Percentiles rank a stretch among this genome's conserved stretches.
Evolutionary conservation across 2,113 vertebrate species (phyloP).

Genomic region (Piprites chloris): DNA sequence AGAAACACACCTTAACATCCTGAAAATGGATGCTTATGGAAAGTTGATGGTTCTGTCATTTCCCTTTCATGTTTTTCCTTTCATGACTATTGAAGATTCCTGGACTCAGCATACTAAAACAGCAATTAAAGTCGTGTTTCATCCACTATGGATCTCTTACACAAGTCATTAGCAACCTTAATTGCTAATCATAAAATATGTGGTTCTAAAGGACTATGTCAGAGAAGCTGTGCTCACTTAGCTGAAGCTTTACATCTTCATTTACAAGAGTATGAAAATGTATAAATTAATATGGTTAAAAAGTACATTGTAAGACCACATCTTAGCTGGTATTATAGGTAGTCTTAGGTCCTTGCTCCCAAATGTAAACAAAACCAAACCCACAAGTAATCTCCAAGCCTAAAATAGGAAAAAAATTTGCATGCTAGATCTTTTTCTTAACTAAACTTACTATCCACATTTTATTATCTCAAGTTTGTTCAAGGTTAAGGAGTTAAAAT

Average conservation of each 20-base stretch:
- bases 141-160: not conserved
- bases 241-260: not conserved
- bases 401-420: not conserved
- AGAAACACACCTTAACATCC: conserved; percentile 9
- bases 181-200: conserved; percentile 2
- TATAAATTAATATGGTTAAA: not conserved
- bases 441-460: not conserved
- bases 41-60: conserved; percentile 34
- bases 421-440: not conserved
- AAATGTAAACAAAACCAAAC: not conserved
- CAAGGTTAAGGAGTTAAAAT: not conserved
- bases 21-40: conserved; percentile 20
- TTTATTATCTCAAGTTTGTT: not conserved
- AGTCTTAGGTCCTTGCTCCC: not conserved
- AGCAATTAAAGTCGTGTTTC: conserved; percentile 2
- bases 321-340: not conserved
- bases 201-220: not conserved
- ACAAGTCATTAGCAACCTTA: not conserved
- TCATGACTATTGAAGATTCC: conserved; percentile 37
- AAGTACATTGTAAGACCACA: not conserved
- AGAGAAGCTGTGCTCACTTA: not conserved
- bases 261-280: not conserved
- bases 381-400: not conserved
- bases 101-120: conserved; percentile 13
- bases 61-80: conserved; percentile 43